Evolutionary conservation across 2,113 vertebrate genomes (phyloP).

Genomic region (Ginglymostoma cirratum): DNA sequence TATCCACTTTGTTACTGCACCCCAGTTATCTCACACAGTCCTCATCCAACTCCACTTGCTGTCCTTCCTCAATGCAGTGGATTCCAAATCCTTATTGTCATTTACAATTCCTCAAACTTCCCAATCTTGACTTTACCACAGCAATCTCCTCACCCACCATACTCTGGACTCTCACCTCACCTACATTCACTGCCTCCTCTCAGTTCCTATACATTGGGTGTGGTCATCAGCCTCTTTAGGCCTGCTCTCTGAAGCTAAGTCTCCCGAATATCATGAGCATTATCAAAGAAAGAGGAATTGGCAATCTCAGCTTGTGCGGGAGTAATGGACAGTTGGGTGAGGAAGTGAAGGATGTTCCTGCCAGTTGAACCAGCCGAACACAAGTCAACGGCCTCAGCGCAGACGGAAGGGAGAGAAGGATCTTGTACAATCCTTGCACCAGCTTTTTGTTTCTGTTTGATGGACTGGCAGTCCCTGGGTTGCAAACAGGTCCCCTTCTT

Average conservation of each 20-base stretch:
- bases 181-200: background rate
- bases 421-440: background rate
- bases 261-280: background rate
- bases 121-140: background rate
- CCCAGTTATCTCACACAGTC: background rate
- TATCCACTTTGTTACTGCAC: background rate
- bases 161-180: background rate
- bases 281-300: background rate
- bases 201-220: background rate
- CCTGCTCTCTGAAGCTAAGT: background rate
- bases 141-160: background rate
- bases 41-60: background rate
- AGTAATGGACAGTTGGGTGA: background rate
- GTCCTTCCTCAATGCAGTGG: background rate
- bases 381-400: background rate
- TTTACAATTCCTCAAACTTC: background rate
- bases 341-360: background rate
- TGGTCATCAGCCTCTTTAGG: background rate
- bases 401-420: background rate
- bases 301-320: background rate
- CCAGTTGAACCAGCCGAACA: background rate
- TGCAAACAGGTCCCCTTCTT: too few relatives aligned
- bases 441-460: background rate
- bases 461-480: too few relatives aligned
- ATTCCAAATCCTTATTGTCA: background rate